Base-by-base conservation (phyloP, 2,797 vertebrate species). In the Threskiornis aethiopicus region DNA sequence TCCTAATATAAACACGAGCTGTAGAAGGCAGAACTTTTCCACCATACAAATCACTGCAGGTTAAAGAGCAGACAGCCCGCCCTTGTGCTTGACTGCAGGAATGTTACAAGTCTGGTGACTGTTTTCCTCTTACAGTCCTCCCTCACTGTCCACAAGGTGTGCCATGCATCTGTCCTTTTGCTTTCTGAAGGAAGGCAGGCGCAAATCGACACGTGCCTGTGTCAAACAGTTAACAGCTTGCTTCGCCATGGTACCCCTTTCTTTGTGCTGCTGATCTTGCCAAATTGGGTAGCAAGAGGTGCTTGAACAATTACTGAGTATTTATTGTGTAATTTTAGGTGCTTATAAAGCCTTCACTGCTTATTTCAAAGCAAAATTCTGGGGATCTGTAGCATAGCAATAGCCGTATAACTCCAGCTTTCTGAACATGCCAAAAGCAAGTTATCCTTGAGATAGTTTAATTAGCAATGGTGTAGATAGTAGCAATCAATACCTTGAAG, bases 321-420 rank as follows among this genome's bases (percentile, higher is more conserved):
- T 92, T 94, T 93, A 84, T 92, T 78, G 90, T 96, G 31, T 86
- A 35, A 65, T 80, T 71, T 91, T 92, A 88, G 88, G 96, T 90
- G 90, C 96, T 69, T 91, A 64, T 33, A 55, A 76, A 80, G 87
- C 71, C 87, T 94, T 89, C 79, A 86, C 82, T 87, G 88, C 62
- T 96, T 96, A 58, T 39, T 93, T 72, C 82, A 83, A 94, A 96
- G 54, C 79, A 87, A 96, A 85, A 79, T 72, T 71, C 1, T 95
- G 90, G 82, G 90, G 97, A 87, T 94, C 73, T 64, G 55, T 94
- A 87, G 75, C 62, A 83, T 90, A 97, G 94, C 93, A 94, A 95
- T 95, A 97, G 94, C 75, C 90, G 55, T 91, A 13, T 82, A 91
- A 91, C 37, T 95, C 39, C n/a, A 84, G 83, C 89, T 96, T 94